phyloP scores from a whole-genome alignment of 2,113 vertebrate genomes.

The Reinhardtius hippoglossoides region DNA sequence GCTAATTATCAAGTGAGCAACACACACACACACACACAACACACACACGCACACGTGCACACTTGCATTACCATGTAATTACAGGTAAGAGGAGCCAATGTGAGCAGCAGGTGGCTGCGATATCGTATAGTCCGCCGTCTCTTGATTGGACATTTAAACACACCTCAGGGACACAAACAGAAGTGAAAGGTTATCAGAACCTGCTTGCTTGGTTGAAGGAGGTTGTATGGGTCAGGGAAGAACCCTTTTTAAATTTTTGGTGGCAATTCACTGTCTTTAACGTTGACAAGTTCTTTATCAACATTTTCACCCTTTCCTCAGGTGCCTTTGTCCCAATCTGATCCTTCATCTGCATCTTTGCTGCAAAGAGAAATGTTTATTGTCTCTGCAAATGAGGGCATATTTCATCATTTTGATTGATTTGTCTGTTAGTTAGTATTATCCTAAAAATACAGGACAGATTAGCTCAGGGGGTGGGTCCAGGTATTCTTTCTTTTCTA shows the following conservation, averaged over 20 bases:
- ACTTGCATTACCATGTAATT: constrained; percentile 59
- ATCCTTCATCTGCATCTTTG: no score
- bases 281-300: neutral
- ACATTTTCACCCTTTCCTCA: neutral
- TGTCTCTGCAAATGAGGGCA: no score
- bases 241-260: no score
- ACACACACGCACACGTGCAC: constrained; percentile 19
- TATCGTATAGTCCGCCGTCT: constrained; percentile 37
- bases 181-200: neutral
- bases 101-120: constrained; percentile 60
- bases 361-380: no score
- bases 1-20: constrained; percentile 45
- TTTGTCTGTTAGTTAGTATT: no score
- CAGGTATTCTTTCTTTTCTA: no score
- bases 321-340: no score
- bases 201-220: neutral
- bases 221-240: no score
- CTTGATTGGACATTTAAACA: constrained; percentile 26
- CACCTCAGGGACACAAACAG: constrained; percentile 11
- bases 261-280: no score
- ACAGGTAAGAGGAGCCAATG: constrained; percentile 63
- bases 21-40: constrained; percentile 37
- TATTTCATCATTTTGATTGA: no score
- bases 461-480: no score
- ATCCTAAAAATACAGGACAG: no score